Percentiles rank a stretch among this genome's conserved stretches.
Evolutionary conservation across 2,797 vertebrate genomes (phyloP).

Genomic region (Enteromius treurensis): DNA sequence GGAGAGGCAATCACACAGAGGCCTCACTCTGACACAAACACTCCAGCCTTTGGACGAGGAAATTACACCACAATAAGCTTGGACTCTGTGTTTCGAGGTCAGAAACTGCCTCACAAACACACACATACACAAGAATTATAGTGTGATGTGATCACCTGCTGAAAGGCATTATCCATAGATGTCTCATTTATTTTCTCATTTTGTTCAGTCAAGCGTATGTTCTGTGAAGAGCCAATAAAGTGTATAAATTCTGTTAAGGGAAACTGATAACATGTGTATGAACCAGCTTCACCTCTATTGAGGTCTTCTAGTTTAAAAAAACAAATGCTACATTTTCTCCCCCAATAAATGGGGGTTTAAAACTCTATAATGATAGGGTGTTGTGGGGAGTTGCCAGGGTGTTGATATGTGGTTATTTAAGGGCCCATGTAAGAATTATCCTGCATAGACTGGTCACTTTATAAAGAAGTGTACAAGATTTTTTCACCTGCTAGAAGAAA

Average conservation of each 20-base stretch:
- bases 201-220: constrained; percentile 23
- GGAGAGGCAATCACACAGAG: constrained; percentile 83
- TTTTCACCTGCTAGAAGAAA: not conserved
- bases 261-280: constrained; percentile 11
- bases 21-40: constrained; percentile 82
- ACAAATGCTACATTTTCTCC: not conserved
- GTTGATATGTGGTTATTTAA: not conserved
- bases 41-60: constrained; percentile 80
- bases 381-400: not conserved
- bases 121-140: constrained; percentile 46
- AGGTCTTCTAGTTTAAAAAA: not conserved
- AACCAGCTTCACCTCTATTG: not conserved
- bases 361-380: not conserved
- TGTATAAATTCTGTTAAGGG: not conserved
- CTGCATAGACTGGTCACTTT: not conserved
- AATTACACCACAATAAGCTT: constrained; percentile 83
- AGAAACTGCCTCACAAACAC: constrained; percentile 72
- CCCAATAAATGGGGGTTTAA: not conserved
- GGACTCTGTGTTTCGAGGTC: constrained; percentile 75
- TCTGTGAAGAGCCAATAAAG: not conserved
- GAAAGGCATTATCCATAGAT: constrained; percentile 40
- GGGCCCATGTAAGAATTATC: not conserved
- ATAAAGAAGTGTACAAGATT: not conserved
- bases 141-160: constrained; percentile 26
- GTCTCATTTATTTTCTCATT: constrained; percentile 40